These are phyloP conservation scores for Alectoris magna DNA, from an alignment of 2,797 vertebrate species.

Conservation along the genomic window DNA sequence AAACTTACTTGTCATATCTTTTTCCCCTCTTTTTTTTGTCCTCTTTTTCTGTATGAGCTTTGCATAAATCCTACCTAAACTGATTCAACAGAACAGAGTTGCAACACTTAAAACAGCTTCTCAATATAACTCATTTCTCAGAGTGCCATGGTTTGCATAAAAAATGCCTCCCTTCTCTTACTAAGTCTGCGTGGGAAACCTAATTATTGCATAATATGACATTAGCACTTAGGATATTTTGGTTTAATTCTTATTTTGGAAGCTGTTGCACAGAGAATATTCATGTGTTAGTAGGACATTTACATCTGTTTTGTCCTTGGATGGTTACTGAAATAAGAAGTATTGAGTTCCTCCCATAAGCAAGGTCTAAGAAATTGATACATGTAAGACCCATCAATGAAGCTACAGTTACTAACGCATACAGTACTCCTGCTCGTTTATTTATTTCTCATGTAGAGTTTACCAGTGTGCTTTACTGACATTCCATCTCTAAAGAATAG, in stretches of 20 bases:
- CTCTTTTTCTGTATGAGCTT: background rate
- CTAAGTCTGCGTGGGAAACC: background rate
- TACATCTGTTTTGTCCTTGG: background rate
- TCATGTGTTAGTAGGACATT: background rate
- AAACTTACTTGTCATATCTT: background rate
- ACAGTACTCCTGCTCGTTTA: background rate
- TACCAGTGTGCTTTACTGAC: background rate
- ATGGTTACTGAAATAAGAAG: background rate
- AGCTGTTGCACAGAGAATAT: background rate
- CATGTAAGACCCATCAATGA: background rate
- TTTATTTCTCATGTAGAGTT: background rate
- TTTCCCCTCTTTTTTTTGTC: background rate
- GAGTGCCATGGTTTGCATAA: background rate
- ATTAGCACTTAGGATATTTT: background rate
- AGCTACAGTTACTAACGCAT: background rate
- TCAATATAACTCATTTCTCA: background rate
- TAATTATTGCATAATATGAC: background rate
- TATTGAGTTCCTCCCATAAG: background rate
- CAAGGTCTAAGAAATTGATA: background rate
- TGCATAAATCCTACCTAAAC: background rate
- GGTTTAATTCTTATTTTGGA: background rate
- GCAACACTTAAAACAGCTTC: background rate
- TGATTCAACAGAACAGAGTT: background rate
- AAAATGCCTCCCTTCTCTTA: background rate
- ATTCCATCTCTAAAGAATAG: background rate